Evolutionary conservation across 2,797 vertebrate species (phyloP), one percentile per base, ranked within the genome.

Genomic region (Synanceia verrucosa): DNA sequence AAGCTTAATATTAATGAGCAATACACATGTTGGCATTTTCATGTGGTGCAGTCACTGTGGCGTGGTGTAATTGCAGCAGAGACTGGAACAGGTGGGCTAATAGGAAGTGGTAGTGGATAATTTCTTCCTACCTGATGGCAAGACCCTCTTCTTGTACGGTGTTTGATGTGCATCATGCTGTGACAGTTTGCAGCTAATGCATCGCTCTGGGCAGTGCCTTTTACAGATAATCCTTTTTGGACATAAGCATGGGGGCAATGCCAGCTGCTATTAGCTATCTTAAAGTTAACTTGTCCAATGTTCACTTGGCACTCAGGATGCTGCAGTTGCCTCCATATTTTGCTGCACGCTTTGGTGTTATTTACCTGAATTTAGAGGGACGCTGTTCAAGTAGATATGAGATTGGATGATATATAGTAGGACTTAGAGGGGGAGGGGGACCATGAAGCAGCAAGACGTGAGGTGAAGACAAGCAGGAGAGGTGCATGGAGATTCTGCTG

Each of bases 1-100:
- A 85, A 83, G 41, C 57, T 74, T 70, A 67, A 70, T 82, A 81
- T 80, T 76, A 89, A 80, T 76, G 70, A 81, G 33, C 43, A 24
- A 48, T 47, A 55, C n/a, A 50, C 69, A 65, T 56, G 61, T 59
- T 77, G 48, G 9, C 48, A 44, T 72, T 77, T 70, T 60, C 36
- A 55, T 34, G 46, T 21, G 47, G 31, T 60, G 47, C 41, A 56
- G 47, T 70, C 44, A 52, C 52, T 46, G 65, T 57, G 53, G 29
- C 55, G 44, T 1, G 29, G 46, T 41, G 23, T 61, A 48, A 76
- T 43, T 73, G 34, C 56, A 50, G 39, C 34, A 31, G n/a, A 16
- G 51, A 66, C 19, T 44, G 37, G 34, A 70, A 51, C 60, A 80
- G 70, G 65, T 75, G 46, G 57, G 37, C 41, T 44, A 56, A 50